Percentiles rank a stretch among this genome's conserved stretches.
Evolutionary conservation across 1,140 invertebrate species (phyloP).

Genomic region (Aphidius gifuensis): DNA sequence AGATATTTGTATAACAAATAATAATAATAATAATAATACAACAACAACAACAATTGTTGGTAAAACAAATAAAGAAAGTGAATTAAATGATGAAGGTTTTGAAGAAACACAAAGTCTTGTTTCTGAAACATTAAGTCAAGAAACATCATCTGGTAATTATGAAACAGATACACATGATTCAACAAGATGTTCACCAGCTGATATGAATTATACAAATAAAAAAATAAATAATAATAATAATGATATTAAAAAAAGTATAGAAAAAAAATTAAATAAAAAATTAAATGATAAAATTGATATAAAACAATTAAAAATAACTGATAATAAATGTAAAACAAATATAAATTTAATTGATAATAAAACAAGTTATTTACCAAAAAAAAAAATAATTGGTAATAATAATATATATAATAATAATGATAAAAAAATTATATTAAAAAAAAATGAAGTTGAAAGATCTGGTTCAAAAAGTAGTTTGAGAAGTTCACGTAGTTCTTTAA

Average conservation of each 20-base stretch:
- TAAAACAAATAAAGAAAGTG: constrained; percentile 59
- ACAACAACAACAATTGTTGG: constrained; percentile 28
- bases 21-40: no score
- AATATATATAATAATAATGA: constrained; percentile 40
- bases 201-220: constrained; percentile 32
- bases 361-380: constrained; percentile 44
- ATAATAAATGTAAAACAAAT: constrained; percentile 9
- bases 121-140: constrained; percentile 79
- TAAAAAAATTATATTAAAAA: constrained; percentile 38
- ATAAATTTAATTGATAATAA: constrained; percentile 24
- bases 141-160: constrained; percentile 70
- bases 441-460: constrained; percentile 59
- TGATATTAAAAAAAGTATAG: constrained; percentile 2
- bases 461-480: constrained; percentile 71
- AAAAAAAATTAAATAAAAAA: constrained; percentile 6
- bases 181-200: constrained; percentile 48
- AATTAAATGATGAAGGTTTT: constrained; percentile 83
- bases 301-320: constrained; percentile 21
- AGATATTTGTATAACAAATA: constrained; percentile 47
- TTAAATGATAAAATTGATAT: constrained; percentile 23
- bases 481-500: constrained; percentile 77
- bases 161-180: constrained; percentile 62
- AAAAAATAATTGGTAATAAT: constrained; percentile 32
- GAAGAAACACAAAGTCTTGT: constrained; percentile 84
- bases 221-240: not conserved